A percentile compares a stretch with the other conserved stretches of the same genome.
phyloP scores from a whole-genome alignment of 2,888 invertebrate species.

The Monochamus alternatus region DNA sequence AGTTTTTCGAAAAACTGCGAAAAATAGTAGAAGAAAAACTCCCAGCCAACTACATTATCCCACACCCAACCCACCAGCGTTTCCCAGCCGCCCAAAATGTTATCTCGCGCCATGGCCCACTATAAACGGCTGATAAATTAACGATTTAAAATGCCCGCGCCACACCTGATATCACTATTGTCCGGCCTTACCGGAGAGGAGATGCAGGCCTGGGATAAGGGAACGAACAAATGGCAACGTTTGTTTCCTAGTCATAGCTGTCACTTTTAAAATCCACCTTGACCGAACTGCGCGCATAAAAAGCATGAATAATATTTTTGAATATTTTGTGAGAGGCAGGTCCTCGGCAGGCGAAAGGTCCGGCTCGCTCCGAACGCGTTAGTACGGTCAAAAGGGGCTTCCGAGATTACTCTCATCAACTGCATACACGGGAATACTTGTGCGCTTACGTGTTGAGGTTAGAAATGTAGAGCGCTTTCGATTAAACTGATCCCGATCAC shows the following conservation, averaged over 20 bases:
- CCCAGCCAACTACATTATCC: background rate
- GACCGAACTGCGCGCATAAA: conserved; percentile 46
- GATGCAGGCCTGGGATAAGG: conserved; percentile 45
- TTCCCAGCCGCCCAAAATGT: conserved; percentile 3
- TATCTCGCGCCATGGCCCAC: background rate
- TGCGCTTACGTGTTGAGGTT: no score
- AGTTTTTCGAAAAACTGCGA: no score
- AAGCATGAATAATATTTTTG: conserved; percentile 50
- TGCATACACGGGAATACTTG: no score
- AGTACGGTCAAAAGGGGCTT: conserved; percentile 13
- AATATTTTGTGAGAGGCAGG: conserved; percentile 48
- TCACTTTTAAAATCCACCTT: conserved; percentile 52
- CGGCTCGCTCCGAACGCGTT: background rate
- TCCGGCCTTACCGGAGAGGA: conserved; percentile 14
- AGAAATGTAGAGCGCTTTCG: no score
- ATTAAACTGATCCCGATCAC: no score
- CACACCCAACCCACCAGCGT: background rate
- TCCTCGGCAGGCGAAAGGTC: conserved; percentile 25
- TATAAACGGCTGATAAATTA: background rate
- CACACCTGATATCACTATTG: conserved; percentile 7
- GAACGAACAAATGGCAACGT: conserved; percentile 51
- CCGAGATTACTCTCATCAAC: no score
- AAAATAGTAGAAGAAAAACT: background rate
- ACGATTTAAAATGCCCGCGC: conserved; percentile 11
- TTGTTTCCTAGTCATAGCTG: conserved; percentile 52